Conservation (phyloP, 2,113 vertebrate genomes). For the Nettapus auritus region DNA sequence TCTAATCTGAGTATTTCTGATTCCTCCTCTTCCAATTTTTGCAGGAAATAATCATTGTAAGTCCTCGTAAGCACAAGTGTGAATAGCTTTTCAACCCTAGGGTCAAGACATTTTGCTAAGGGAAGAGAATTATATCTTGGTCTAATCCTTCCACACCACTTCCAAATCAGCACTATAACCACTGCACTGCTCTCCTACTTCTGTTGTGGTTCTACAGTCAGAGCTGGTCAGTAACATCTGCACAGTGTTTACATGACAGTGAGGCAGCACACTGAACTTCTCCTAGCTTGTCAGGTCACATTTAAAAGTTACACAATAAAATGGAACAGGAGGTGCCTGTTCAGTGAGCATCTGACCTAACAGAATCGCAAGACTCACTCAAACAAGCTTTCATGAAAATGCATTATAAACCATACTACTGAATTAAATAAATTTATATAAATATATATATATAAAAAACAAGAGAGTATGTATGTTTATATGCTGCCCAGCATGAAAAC, state of each 20-base stretch:
- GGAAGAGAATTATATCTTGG: background rate
- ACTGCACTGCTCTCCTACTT: background rate
- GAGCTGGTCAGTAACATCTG: background rate
- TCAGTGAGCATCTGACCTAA: background rate
- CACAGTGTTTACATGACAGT: background rate
- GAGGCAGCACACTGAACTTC: background rate
- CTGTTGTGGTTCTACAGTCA: background rate
- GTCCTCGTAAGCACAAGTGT: background rate
- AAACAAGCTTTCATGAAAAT: slow-evolving; percentile 3
- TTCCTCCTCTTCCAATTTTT: background rate
- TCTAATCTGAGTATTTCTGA: background rate
- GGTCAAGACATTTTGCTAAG: background rate
- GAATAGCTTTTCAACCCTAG: background rate
- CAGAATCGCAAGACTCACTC: background rate
- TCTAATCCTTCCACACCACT: background rate
- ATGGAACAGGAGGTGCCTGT: background rate
- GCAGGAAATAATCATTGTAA: background rate
- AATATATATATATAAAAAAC: background rate
- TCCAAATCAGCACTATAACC: background rate
- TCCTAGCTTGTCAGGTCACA: background rate
- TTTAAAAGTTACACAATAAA: slow-evolving; percentile 9
- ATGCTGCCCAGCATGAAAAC: background rate
- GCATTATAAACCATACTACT: background rate
- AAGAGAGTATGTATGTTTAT: background rate
- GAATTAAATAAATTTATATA: background rate